A percentile compares a stretch with the other conserved stretches of the same genome.
phyloP scores from a whole-genome alignment of 1,140 invertebrate genomes.

The Idris sp. region DNA sequence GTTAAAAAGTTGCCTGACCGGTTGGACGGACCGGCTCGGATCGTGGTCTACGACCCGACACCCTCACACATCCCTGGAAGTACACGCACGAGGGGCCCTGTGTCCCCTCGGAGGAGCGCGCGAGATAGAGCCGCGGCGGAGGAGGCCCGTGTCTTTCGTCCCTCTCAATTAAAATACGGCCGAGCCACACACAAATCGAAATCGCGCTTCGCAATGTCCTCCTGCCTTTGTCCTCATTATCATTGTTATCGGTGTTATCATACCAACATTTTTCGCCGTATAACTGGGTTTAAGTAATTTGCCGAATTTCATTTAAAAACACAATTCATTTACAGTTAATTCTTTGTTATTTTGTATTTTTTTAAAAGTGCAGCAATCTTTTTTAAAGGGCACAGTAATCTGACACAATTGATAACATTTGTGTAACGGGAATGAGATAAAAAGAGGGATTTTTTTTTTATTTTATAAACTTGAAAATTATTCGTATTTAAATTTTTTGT shows the following conservation, averaged over 20 bases:
- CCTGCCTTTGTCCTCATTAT: constrained; percentile 22
- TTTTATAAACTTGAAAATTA: too few relatives aligned
- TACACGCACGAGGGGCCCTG: constrained; percentile 49
- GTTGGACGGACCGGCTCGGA: constrained; percentile 73
- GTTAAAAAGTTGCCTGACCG: constrained; percentile 79
- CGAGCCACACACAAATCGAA: constrained; percentile 65
- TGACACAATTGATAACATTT: too few relatives aligned
- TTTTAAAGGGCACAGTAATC: too few relatives aligned
- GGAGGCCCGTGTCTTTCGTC: constrained; percentile 65
- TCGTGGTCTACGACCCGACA: constrained; percentile 78
- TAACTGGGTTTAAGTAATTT: too few relatives aligned
- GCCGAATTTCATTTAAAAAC: too few relatives aligned
- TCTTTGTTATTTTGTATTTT: too few relatives aligned
- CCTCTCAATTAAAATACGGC: constrained; percentile 74
- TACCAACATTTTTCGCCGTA: too few relatives aligned
- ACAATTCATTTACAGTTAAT: too few relatives aligned
- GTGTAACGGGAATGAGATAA: too few relatives aligned
- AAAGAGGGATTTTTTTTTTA: too few relatives aligned
- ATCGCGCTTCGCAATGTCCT: constrained; percentile 39
- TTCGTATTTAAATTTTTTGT: too few relatives aligned
- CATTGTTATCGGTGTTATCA: constrained; percentile 36
- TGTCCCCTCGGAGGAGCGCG: constrained; percentile 28
- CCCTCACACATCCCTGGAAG: constrained; percentile 68
- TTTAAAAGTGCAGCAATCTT: too few relatives aligned
- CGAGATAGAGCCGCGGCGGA: constrained; percentile 41